Conservation (phyloP, 1,140 invertebrate species). For the Octopus sinensis region DNA sequence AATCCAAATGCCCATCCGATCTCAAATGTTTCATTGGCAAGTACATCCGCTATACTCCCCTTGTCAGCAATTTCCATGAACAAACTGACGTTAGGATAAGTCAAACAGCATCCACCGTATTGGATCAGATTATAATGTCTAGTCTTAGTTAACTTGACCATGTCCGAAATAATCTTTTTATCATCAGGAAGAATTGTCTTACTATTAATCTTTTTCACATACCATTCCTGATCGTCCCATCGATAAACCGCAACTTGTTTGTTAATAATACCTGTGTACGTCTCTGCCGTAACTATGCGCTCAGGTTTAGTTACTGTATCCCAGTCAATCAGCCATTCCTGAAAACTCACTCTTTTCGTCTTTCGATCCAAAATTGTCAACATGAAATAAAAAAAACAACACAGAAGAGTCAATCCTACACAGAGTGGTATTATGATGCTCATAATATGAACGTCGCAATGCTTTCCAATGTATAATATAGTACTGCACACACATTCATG, state of each 20-base stretch:
- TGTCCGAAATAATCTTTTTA: not conserved
- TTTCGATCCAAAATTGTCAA: not conserved
- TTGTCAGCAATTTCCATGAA: not conserved
- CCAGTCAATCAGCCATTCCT: not conserved
- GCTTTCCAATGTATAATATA: not conserved
- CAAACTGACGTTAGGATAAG: not conserved
- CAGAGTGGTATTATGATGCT: not conserved
- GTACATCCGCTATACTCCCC: not conserved
- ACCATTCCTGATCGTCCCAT: not conserved
- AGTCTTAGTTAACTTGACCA: not conserved
- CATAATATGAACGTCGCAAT: not conserved
- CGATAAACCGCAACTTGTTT: not conserved
- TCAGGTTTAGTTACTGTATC: not conserved
- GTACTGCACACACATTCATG: not conserved
- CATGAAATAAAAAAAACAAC: not conserved
- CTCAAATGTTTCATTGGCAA: not conserved
- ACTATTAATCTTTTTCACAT: not conserved
- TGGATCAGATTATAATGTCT: not conserved
- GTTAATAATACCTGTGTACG: not conserved
- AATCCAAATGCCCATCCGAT: conserved; percentile 34
- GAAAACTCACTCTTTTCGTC: not conserved
- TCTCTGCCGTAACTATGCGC: not conserved
- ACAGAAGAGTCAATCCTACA: not conserved
- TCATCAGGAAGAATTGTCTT: not conserved
- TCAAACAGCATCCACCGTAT: not conserved